Percentiles rank a stretch among this genome's conserved stretches.
Evolutionary conservation across 2,113 vertebrate genomes (phyloP).

Genomic region (Penelope pileata): DNA sequence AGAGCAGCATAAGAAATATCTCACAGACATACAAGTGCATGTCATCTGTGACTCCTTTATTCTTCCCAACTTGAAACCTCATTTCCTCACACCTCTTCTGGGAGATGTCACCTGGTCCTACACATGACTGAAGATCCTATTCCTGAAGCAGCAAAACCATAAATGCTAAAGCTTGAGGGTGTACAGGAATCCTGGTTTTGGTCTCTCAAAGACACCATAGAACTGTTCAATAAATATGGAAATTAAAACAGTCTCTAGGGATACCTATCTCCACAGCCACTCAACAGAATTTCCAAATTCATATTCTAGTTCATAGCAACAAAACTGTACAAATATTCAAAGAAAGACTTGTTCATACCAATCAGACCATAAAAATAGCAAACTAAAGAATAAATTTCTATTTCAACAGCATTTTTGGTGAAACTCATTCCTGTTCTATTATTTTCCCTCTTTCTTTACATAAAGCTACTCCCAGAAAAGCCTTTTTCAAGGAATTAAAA

Average conservation of each 20-base stretch:
- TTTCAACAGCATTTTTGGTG: background rate
- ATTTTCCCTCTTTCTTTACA: rapidly evolving
- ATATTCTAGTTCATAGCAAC: constrained; percentile 13
- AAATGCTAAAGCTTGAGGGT: background rate
- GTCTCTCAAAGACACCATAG: background rate
- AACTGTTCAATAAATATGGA: constrained; percentile 19
- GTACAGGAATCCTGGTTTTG: background rate
- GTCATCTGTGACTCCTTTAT: background rate
- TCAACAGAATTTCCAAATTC: constrained; percentile 15
- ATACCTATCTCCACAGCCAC: constrained; percentile 6
- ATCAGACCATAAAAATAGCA: background rate
- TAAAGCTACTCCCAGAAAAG: background rate
- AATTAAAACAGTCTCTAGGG: constrained; percentile 22
- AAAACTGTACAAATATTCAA: constrained; percentile 4
- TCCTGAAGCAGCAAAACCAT: background rate
- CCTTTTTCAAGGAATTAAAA: background rate
- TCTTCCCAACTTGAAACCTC: background rate
- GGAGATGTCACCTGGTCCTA: background rate
- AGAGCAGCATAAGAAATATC: background rate
- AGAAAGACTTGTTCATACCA: background rate
- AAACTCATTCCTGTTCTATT: background rate
- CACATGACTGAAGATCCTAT: background rate
- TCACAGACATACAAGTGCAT: background rate
- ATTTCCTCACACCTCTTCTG: background rate
- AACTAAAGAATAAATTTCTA: background rate